Evolutionary conservation across 2,113 vertebrate species (phyloP).

Genomic region (Charadrius vociferus): DNA sequence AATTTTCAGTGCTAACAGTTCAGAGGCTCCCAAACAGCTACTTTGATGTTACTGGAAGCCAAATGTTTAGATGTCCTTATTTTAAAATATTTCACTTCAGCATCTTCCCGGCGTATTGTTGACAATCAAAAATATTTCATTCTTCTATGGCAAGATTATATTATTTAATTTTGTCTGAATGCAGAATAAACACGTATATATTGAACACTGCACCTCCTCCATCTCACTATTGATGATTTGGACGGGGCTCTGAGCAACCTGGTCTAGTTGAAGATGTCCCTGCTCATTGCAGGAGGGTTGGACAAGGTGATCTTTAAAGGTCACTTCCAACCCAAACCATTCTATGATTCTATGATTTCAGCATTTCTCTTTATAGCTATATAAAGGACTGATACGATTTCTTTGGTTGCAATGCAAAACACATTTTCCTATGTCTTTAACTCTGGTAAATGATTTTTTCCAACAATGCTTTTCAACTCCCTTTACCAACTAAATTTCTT

Average conservation of each 20-base stretch:
- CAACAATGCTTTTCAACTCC: neutral
- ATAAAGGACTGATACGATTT: neutral
- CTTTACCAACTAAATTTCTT: neutral
- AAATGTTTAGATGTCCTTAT: neutral
- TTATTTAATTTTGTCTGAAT: neutral
- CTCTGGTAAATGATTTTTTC: neutral
- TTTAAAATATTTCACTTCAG: neutral
- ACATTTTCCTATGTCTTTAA: neutral
- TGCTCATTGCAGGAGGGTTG: neutral
- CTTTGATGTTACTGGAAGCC: neutral
- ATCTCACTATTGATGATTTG: neutral
- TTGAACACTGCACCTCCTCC: neutral
- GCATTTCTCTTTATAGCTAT: neutral
- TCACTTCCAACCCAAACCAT: neutral
- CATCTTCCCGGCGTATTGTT: neutral
- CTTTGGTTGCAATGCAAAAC: neutral
- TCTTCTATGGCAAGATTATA: neutral
- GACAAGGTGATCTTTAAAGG: neutral
- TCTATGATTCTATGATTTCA: neutral
- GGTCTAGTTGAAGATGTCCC: neutral
- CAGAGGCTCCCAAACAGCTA: neutral
- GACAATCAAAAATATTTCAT: neutral
- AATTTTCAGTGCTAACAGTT: neutral
- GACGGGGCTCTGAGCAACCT: neutral
- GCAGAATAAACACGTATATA: neutral